A percentile compares a stretch with the other conserved stretches of the same genome.
These are phyloP conservation scores for Pterobdella sp. DNA, from an alignment of 2,888 invertebrate genomes.

Conservation along the genomic window DNA sequence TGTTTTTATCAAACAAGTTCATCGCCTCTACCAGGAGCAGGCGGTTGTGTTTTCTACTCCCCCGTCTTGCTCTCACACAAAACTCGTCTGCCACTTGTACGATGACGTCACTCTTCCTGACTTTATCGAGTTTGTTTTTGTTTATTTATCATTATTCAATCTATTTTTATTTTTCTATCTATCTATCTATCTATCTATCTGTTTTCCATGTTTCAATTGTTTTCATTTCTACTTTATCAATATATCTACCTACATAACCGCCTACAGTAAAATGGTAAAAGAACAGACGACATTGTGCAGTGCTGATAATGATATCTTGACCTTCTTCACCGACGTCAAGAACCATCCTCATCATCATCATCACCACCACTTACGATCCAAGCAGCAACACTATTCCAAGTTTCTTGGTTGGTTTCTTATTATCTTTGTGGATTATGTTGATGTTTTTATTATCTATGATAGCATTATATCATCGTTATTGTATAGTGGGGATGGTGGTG, in stretches of 20 bases:
- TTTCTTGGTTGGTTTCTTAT: not conserved
- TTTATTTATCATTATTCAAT: not conserved
- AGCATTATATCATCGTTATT: too few relatives aligned
- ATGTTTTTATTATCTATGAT: too few relatives aligned
- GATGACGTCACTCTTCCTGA: not conserved
- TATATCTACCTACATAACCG: not conserved
- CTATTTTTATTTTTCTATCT: not conserved
- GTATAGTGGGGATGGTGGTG: too few relatives aligned
- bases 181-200: not conserved
- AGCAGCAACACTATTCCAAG: not conserved
- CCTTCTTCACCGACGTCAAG: not conserved
- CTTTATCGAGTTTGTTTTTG: not conserved
- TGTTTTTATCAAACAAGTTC: too few relatives aligned
- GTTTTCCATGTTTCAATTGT: too few relatives aligned
- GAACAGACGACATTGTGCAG: not conserved
- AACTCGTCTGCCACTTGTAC: not conserved
- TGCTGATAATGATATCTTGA: not conserved
- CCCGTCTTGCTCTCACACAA: not conserved
- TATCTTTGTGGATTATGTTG: not conserved
- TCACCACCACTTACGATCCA: not conserved
- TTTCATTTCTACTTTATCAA: not conserved
- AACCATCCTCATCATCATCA: not conserved
- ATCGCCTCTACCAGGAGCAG: not conserved
- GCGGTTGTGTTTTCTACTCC: not conserved
- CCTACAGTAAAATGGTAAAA: not conserved